Base-by-base conservation (phyloP, 2,797 vertebrate genomes). In the Ctenosaura bakeri region DNA sequence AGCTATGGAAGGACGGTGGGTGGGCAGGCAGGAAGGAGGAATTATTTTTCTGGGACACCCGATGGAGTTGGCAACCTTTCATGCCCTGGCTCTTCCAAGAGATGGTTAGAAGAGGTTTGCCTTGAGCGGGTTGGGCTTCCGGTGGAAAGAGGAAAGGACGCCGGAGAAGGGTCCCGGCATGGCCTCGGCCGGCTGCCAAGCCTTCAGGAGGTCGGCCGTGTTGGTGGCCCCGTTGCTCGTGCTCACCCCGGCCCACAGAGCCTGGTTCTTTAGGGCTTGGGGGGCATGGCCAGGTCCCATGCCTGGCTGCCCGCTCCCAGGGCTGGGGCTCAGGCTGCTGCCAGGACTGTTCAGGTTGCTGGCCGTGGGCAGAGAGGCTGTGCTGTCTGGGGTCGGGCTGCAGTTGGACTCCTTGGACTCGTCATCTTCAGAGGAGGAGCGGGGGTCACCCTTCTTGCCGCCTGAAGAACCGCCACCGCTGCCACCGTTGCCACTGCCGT, bases 301-400 rank as follows among this genome's bases (percentile, higher is more conserved):
- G 91, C 97, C 95, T 0, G 91, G 94, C 76, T 56, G 82, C 14
- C 95, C 96, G 66, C 97, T 97, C 9, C 94, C 98, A 0, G 98
- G 98, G 93, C 98, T 99, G 87, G 98, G 98, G 95, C 98, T 99
- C 90, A 98, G 97, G 95, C 98, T 98, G 93, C 97, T 90, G 3
- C 96, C 97, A 0, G 98, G 98, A 90, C 98, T 99, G 93, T 98
- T 97, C 90, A 98, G 93, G 96, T 97, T 97, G 0, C 98, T 97
- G 0, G 98, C 97, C 4, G 98, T 96, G 0, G 98, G 98, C 95
- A 99, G 96, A 9, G 98, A 99, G 16, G 98, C 99, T 2, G 99
- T 99, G 97, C 99, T 99, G 98, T 99, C 99, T 0, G 99, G 99
- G 0, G 99, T 99, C 52, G 98, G 98, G 97, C 98, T 99, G 97